phyloP scores from a whole-genome alignment of 2,888 invertebrate genomes.

The Clunio marinus region DNA sequence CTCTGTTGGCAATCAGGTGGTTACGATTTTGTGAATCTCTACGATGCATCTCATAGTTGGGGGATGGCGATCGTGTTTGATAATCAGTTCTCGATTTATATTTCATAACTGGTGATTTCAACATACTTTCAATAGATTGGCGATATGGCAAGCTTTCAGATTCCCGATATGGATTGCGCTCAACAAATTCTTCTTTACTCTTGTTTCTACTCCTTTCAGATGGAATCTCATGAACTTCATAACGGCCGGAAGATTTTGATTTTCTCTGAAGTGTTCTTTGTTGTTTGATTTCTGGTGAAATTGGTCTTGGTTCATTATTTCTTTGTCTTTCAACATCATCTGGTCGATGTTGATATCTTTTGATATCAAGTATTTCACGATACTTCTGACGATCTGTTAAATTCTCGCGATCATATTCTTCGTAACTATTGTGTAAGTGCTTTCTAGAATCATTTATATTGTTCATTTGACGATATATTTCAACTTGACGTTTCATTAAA shows the following conservation, averaged over 20 bases:
- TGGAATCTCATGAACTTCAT: too few species aligned
- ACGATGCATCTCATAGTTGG: neutral
- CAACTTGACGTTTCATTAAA: neutral
- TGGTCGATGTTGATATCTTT: neutral
- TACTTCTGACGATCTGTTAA: constrained; percentile 51
- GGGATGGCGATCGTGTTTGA: neutral
- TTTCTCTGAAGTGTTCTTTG: neutral
- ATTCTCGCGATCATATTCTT: constrained; percentile 45
- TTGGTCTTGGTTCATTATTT: neutral
- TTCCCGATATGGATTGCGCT: constrained; percentile 51
- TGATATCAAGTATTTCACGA: constrained; percentile 42
- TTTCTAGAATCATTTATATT: neutral
- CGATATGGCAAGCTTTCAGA: constrained; percentile 51
- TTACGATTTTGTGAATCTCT: neutral
- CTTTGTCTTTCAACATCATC: neutral
- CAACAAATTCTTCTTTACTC: constrained; percentile 40
- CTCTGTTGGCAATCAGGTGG: too few species aligned
- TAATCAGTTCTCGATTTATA: constrained; percentile 44
- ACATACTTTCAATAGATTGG: constrained; percentile 51
- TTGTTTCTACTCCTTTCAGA: neutral
- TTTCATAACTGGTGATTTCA: constrained; percentile 51
- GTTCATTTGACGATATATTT: neutral
- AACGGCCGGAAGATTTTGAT: neutral
- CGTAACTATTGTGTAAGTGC: neutral
- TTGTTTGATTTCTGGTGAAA: constrained; percentile 5